Conservation (phyloP, 2,888 invertebrate species). For the Melinaea menophilus region DNA sequence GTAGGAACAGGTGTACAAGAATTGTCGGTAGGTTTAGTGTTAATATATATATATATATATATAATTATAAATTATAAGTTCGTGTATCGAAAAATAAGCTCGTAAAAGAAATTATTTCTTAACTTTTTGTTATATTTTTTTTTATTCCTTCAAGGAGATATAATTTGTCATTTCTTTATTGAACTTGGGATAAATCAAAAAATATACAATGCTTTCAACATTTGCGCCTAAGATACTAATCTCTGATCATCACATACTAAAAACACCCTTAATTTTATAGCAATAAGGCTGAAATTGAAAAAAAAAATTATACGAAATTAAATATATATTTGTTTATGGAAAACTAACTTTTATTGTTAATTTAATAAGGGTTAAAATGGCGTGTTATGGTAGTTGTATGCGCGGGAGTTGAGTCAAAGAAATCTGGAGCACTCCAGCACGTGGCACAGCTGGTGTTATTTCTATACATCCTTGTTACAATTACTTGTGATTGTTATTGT, state of each 20-base stretch:
- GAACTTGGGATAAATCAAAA: slow-evolving; percentile 12
- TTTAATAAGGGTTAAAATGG: background rate
- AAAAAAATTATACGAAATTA: slow-evolving; percentile 5
- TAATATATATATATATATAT: no score
- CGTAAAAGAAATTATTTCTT: no score
- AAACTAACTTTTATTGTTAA: background rate
- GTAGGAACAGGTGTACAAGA: no score
- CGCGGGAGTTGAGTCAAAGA: slow-evolving; percentile 14
- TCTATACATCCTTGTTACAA: slow-evolving; percentile 11
- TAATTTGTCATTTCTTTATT: slow-evolving; percentile 21
- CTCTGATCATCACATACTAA: background rate
- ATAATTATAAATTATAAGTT: no score
- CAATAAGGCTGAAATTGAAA: background rate
- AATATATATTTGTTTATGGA: background rate
- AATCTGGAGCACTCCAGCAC: slow-evolving; percentile 27
- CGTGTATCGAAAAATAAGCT: no score
- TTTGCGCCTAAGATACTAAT: slow-evolving; percentile 12
- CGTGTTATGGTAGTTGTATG: background rate
- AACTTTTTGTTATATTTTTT: background rate
- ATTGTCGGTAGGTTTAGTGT: no score
- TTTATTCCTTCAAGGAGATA: background rate
- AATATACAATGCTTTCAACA: slow-evolving; percentile 17
- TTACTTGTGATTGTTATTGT: slow-evolving; percentile 2
- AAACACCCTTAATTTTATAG: background rate
- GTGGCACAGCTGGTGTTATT: slow-evolving; percentile 29